Evolutionary conservation across 2,113 vertebrate species (phyloP).

Genomic region (Neolamprologus brichardi): DNA sequence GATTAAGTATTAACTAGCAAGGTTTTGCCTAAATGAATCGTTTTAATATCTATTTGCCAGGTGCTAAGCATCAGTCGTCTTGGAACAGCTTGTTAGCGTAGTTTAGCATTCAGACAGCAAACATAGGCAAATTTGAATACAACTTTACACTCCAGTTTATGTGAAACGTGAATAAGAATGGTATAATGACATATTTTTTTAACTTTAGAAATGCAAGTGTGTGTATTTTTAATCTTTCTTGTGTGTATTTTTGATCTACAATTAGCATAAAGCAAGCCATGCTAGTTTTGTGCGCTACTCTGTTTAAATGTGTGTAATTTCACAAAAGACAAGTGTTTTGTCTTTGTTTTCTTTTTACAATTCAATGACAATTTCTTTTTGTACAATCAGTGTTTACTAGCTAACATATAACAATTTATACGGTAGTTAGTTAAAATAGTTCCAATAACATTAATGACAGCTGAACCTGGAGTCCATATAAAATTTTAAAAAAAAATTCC

Average conservation of each 20-base stretch:
- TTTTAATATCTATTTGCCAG: neutral
- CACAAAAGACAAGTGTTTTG: neutral
- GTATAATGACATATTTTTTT: neutral
- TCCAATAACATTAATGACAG: neutral
- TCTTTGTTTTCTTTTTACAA: neutral
- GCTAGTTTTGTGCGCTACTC: neutral
- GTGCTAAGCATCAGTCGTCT: neutral
- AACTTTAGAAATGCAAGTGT: neutral
- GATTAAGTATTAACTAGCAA: neutral
- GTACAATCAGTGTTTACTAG: neutral
- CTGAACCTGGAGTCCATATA: neutral
- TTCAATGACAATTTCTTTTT: neutral
- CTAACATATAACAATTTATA: neutral
- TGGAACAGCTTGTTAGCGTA: neutral
- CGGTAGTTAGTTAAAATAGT: neutral
- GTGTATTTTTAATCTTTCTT: neutral
- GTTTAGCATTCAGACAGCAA: neutral
- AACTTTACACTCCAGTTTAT: neutral
- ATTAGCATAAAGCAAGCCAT: neutral
- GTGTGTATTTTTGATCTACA: neutral
- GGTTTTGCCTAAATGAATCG: rapidly evolving
- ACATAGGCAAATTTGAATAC: neutral
- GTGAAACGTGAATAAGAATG: neutral
- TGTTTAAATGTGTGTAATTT: neutral
- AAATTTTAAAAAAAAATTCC: rapidly evolving